These are phyloP conservation scores for Gandaritis pyraliata DNA, from an alignment of 2,888 invertebrate genomes.

Conservation along the genomic window DNA sequence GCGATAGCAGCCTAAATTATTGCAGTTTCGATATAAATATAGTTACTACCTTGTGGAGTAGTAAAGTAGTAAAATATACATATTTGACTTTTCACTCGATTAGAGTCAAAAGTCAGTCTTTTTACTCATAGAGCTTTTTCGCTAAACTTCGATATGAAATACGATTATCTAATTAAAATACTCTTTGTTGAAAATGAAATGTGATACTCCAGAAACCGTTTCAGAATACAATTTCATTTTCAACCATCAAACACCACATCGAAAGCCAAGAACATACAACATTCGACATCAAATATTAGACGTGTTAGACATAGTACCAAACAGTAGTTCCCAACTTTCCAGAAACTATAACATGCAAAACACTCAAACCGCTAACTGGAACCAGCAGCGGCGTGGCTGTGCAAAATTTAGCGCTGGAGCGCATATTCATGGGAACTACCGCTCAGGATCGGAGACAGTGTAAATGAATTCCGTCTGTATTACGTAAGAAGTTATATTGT, in stretches of 20 bases:
- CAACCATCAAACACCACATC: no score
- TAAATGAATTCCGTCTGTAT: slow-evolving; percentile 45
- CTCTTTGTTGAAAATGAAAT: no score
- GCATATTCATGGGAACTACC: slow-evolving; percentile 46
- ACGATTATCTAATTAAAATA: no score
- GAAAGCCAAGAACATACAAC: neutral
- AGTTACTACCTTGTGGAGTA: neutral
- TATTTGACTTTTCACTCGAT: no score
- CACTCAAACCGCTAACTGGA: slow-evolving; percentile 42
- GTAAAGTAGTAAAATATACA: neutral
- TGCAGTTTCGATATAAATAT: neutral
- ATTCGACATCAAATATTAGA: slow-evolving; percentile 8
- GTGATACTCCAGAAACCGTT: no score
- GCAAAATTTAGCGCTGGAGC: slow-evolving; percentile 51
- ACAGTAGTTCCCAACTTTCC: slow-evolving; percentile 20
- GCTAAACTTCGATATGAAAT: no score
- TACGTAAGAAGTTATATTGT: slow-evolving; percentile 29
- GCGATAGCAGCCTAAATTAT: slow-evolving; percentile 31
- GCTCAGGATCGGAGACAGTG: slow-evolving; percentile 34
- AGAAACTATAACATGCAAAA: slow-evolving; percentile 48
- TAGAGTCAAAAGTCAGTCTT: no score
- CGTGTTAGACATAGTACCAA: slow-evolving; percentile 9
- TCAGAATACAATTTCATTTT: no score
- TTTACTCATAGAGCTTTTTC: no score
- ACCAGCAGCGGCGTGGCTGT: slow-evolving; percentile 38